Base-by-base conservation (phyloP, 2,888 invertebrate genomes). In the Pachydiplax longipennis region DNA sequence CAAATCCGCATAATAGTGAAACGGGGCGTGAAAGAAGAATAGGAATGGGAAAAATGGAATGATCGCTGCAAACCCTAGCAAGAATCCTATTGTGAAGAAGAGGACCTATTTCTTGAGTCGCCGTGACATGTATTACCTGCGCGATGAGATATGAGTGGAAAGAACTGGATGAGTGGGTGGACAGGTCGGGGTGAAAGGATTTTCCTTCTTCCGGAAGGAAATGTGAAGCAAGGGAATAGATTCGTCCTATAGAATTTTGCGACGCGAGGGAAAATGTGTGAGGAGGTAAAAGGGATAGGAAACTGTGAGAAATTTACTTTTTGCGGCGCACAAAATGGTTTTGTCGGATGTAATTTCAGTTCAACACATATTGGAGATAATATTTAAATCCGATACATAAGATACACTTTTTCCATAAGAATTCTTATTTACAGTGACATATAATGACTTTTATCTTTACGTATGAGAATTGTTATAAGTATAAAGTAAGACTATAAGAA, bases 131-230 rank as follows among this genome's bases (percentile, higher is more conserved):
- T 87, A 87, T 61, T 87, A 61, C 87, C 37, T 61, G 61, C 58
- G 87, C 87, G 87, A 87, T 87, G 87, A 87, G 87, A 87, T 87
- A 87, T 87, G 61, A 87, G 87, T 87, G 58, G 44, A 15, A 25
- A 31, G 80, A 37, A 44, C 10, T 40, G 81, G 81, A 22, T 35
- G 87, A 37, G 25, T 87, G 87, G 61, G 61, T 10, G 83, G 37
- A 61, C 18, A 87, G 61, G 53, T 35, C 8, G 53, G 15, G 82
- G 83, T 37, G 61, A 87, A 87, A 61, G 87, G 61, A 65, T 35
- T 10, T n/a, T 15, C 31, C 31, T 48, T 48, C 22, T 22, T 73
- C 31, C 73, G 25, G 73, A 31, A 73, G 65, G 65, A 25, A 12
- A n/a, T 65, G 8, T n/a, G 65, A 8, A 65, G 25, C 25, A 25